Evolutionary conservation across 2,113 vertebrate species (phyloP), one percentile per base, ranked within the genome.

Genomic region (Ia io): DNA sequence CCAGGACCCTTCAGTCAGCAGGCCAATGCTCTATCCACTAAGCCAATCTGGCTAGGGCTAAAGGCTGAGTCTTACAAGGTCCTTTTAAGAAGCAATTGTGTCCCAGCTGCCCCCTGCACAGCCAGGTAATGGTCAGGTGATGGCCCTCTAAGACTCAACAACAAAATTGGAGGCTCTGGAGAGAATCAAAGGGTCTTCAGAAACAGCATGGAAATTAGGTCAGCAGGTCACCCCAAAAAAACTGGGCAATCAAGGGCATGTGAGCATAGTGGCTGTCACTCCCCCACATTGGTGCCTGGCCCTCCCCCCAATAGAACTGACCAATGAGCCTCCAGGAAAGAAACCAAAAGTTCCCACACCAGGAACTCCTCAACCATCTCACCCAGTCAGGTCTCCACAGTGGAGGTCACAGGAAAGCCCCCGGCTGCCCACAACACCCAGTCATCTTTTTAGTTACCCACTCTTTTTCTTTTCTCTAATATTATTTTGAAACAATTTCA

Each of bases 401-500:
- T 67, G 37, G 87, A 88, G 40, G 30, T 56, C 28, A 18, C 23
- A 69, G 71, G 53, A 14, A 30, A 92, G 70, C 25, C 59, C 61
- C 30, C 74, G 61, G 30, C 51, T 85, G 8, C 76, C 28, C 87
- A 51, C 16, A 51, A 51, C 17, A 51, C 51, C 30, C 14, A 37
- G 12, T 70, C 53, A 79, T 84, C 28, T 87, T 77, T 89, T 87
- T 30, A 90, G 22, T 79, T 63, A 25, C 47, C 76, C 51, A 51
- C 28, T 87, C 10, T 84, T 74, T 82, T 53, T 5, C 23, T 47
- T 83, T 67, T n/a, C 12, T 3, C 65, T 82, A 47, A 76, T 20
- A 42, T 69, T 94, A 59, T 80, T 94, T 91, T 71, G 44, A 80
- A 93, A 94, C 80, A 42, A 77, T 88, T 74, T 93, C 40, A 93